Evolutionary conservation across 2,888 invertebrate species (phyloP).

Genomic region (Euzetes globulus): DNA sequence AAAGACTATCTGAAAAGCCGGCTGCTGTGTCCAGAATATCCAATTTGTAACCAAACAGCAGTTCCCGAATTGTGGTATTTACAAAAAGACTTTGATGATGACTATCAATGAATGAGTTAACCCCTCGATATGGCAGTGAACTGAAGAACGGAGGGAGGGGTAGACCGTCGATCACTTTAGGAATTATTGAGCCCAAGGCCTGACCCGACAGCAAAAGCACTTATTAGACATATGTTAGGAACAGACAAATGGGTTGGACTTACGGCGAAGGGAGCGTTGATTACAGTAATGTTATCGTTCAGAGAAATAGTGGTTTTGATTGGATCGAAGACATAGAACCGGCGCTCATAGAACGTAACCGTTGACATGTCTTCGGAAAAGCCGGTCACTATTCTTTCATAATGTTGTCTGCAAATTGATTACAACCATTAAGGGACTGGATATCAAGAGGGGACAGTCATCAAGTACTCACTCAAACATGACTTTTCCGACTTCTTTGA

Average conservation of each 20-base stretch:
- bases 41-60: slow-evolving; percentile 32
- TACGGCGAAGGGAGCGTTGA: slow-evolving; percentile 36
- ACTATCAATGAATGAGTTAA: slow-evolving; percentile 30
- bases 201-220: background rate
- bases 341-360: slow-evolving; percentile 34
- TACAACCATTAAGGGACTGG: background rate
- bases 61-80: slow-evolving; percentile 28
- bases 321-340: slow-evolving; percentile 24
- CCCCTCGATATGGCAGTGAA: slow-evolving; percentile 27
- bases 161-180: slow-evolving; percentile 3
- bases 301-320: slow-evolving; percentile 19
- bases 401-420: slow-evolving; percentile 30
- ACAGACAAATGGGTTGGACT: background rate
- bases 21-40: slow-evolving; percentile 36
- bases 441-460: background rate
- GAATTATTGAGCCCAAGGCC: slow-evolving; percentile 30
- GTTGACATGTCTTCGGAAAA: slow-evolving; percentile 21
- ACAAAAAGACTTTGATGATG: slow-evolving; percentile 36
- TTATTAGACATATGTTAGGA: background rate
- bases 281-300: slow-evolving; percentile 33
- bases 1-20: slow-evolving; percentile 17
- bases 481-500: slow-evolving; percentile 30
- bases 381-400: slow-evolving; percentile 17
- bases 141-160: slow-evolving; percentile 20
- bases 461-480: slow-evolving; percentile 32